phyloP scores from a whole-genome alignment of 2,113 vertebrate species.

The Apeltes quadracus region DNA sequence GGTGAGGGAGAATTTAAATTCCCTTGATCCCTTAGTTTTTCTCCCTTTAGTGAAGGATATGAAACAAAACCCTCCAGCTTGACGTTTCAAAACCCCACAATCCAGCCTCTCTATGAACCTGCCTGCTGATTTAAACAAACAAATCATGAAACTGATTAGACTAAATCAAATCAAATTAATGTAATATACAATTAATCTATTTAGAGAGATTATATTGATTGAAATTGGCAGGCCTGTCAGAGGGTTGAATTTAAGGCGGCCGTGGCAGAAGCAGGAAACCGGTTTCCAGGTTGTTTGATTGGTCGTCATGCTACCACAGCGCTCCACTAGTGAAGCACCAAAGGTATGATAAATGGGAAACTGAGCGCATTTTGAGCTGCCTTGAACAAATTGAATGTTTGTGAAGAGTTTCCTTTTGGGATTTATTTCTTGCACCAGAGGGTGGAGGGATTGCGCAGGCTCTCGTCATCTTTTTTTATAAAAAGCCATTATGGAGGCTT shows the following conservation, averaged over 20 bases:
- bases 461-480: slow-evolving; percentile 69
- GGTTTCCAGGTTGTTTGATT: slow-evolving; percentile 59
- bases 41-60: slow-evolving; percentile 48
- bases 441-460: slow-evolving; percentile 71
- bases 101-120: slow-evolving; percentile 39
- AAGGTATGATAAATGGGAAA: slow-evolving; percentile 67
- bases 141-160: slow-evolving; percentile 51
- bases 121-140: slow-evolving; percentile 54
- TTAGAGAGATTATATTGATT: slow-evolving; percentile 37
- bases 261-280: slow-evolving; percentile 50
- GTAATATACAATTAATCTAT: slow-evolving; percentile 51
- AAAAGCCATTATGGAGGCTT: slow-evolving; percentile 67
- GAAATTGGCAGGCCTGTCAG: slow-evolving; percentile 35
- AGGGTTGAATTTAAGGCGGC: slow-evolving; percentile 34
- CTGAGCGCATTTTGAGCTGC: slow-evolving; percentile 53
- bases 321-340: slow-evolving; percentile 54
- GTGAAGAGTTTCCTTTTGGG: slow-evolving; percentile 73
- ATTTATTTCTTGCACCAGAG: slow-evolving; percentile 76
- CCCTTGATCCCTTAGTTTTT: slow-evolving; percentile 60
- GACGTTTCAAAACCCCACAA: slow-evolving; percentile 51
- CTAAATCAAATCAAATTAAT: slow-evolving; percentile 37
- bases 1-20: slow-evolving; percentile 69
- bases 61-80: slow-evolving; percentile 53
- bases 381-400: slow-evolving; percentile 76
- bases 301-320: slow-evolving; percentile 44